These are phyloP conservation scores for Salarias fasciatus DNA, from an alignment of 2,797 vertebrate species.

Conservation along the genomic window DNA sequence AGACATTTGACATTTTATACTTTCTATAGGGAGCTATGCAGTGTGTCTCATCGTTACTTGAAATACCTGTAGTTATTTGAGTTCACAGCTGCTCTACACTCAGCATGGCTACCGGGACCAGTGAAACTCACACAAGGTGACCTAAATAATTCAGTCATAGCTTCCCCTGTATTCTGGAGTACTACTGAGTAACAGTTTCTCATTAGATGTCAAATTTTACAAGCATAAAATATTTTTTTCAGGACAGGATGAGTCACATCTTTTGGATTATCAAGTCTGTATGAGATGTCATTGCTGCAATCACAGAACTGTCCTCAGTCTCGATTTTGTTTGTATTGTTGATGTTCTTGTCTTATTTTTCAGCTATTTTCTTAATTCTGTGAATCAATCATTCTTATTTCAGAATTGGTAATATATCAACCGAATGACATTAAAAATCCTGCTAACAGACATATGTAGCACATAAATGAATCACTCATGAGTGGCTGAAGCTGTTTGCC, in stretches of 20 bases:
- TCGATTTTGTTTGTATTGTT: background rate
- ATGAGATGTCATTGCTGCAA: background rate
- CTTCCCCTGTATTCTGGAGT: slow-evolving; percentile 5
- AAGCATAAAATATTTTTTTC: too few relatives aligned
- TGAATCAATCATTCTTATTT: background rate
- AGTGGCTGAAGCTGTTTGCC: background rate
- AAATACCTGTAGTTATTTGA: background rate
- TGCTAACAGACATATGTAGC: too few relatives aligned
- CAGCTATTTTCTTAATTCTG: background rate
- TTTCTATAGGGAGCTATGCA: too few relatives aligned
- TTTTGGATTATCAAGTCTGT: too few relatives aligned
- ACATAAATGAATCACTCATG: background rate
- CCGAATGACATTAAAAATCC: too few relatives aligned
- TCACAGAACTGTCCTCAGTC: background rate
- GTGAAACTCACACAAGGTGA: slow-evolving; percentile 5
- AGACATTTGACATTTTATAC: too few relatives aligned
- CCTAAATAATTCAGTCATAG: slow-evolving; percentile 15
- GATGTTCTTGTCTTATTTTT: too few relatives aligned
- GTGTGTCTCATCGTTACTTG: slow-evolving; percentile 6
- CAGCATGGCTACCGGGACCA: too few relatives aligned
- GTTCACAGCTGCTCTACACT: background rate
- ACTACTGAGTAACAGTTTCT: slow-evolving; percentile 1
- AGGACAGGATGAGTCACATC: too few relatives aligned
- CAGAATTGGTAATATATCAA: background rate
- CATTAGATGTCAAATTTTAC: background rate